These are phyloP conservation scores for Halcyon badia DNA, from an alignment of 2,797 vertebrate species.

Conservation along the genomic window DNA sequence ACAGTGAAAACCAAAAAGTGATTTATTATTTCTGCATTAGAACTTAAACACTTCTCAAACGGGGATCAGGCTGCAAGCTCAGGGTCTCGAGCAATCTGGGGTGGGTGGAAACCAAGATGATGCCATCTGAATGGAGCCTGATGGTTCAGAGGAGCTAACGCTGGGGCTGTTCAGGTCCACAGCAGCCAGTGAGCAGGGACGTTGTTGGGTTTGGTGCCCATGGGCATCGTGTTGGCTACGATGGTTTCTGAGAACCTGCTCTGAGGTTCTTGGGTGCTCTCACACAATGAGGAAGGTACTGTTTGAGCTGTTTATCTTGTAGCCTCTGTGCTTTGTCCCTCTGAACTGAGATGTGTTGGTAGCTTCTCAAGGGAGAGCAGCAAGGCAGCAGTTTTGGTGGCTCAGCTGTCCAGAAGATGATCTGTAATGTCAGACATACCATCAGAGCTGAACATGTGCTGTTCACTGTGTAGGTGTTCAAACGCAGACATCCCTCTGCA, in stretches of 20 bases:
- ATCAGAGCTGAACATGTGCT: fast-evolving
- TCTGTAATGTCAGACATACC: fast-evolving
- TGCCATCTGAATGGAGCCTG: fast-evolving
- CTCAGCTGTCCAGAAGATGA: background rate
- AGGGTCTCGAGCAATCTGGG: fast-evolving
- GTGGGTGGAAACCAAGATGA: background rate
- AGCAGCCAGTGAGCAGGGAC: fast-evolving
- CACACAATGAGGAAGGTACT: background rate
- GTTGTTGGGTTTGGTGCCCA: background rate
- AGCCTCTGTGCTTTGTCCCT: background rate
- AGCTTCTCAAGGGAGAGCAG: background rate
- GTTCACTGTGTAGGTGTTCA: background rate
- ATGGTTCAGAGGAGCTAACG: background rate
- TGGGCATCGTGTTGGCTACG: fast-evolving
- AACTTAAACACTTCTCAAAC: conserved; percentile 64
- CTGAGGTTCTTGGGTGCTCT: background rate
- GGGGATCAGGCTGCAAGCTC: background rate
- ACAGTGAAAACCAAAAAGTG: conserved; percentile 73
- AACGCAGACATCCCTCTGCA: background rate
- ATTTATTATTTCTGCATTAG: conserved; percentile 75
- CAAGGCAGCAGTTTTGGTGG: background rate
- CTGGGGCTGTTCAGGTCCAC: background rate
- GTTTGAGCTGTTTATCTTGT: background rate
- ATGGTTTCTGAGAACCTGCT: background rate
- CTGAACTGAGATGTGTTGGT: background rate